Conservation (phyloP, 2,888 invertebrate genomes). For the Xiphydria camelus region DNA sequence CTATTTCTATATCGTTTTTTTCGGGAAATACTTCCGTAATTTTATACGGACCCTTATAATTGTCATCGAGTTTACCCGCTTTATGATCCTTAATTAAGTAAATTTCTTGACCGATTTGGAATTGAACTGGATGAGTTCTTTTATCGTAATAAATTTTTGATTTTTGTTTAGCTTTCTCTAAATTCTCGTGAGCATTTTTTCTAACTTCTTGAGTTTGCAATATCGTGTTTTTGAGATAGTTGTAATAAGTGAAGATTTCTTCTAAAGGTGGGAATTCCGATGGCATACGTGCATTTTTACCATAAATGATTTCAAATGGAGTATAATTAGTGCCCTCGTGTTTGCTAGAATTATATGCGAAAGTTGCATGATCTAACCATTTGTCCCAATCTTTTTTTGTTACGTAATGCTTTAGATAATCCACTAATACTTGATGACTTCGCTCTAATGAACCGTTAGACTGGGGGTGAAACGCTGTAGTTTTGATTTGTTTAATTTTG, state of each 20-base stretch:
- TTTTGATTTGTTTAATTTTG: conserved; percentile 7
- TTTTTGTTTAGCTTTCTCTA: conserved; percentile 10
- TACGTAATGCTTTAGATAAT: conserved; percentile 11
- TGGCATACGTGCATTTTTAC: conserved; percentile 4
- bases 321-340: conserved; percentile 10
- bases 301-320: conserved; percentile 7
- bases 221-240: too few relatives aligned
- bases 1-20: neutral
- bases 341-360: conserved; percentile 14
- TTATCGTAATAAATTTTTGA: conserved; percentile 21
- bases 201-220: conserved; percentile 1
- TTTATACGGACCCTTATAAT: conserved; percentile 19
- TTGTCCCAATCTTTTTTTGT: conserved; percentile 11
- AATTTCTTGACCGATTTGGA: conserved; percentile 13
- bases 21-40: conserved; percentile 8
- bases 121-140: conserved; percentile 1
- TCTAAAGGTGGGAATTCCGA: too few relatives aligned
- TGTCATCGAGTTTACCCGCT: conserved; percentile 14
- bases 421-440: conserved; percentile 11
- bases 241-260: too few relatives aligned
- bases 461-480: conserved; percentile 17
- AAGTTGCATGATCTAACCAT: conserved; percentile 1
- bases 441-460: conserved; percentile 16
- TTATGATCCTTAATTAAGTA: conserved; percentile 13
- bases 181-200: conserved; percentile 11